Conservation (phyloP, 2,888 invertebrate species). For the Luffia ferchaultella region DNA sequence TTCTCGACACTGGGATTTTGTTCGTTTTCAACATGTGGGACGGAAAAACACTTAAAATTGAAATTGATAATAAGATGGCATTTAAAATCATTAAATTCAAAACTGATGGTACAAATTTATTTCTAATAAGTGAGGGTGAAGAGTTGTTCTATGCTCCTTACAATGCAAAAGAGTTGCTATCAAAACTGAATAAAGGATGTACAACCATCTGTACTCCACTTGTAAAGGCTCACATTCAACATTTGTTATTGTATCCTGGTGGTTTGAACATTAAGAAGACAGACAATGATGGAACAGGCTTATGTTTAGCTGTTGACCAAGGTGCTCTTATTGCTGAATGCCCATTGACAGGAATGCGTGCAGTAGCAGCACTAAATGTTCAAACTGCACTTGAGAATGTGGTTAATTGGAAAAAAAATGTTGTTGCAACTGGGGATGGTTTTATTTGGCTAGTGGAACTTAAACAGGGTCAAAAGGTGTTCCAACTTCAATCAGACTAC, state of each 20-base stretch:
- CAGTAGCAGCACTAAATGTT: constrained; percentile 20
- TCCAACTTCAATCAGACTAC: neutral
- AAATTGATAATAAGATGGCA: constrained; percentile 24
- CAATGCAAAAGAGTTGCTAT: constrained; percentile 22
- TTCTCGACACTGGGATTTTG: constrained; percentile 34
- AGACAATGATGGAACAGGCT: constrained; percentile 18
- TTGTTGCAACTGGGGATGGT: constrained; percentile 26
- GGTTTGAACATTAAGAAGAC: constrained; percentile 29
- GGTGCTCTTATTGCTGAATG: constrained; percentile 23
- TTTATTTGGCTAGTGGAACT: constrained; percentile 41
- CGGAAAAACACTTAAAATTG: constrained; percentile 24
- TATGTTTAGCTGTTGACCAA: constrained; percentile 1
- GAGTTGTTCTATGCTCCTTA: constrained; percentile 29
- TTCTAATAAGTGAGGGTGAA: constrained; percentile 40
- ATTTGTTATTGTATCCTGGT: constrained; percentile 15
- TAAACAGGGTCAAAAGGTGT: constrained; percentile 19
- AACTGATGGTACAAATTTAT: constrained; percentile 21
- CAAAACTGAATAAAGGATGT: constrained; percentile 28
- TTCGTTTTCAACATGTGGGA: constrained; percentile 27
- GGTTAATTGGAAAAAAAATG: constrained; percentile 31
- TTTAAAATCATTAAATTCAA: constrained; percentile 31
- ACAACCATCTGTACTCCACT: constrained; percentile 9
- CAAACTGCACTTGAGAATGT: constrained; percentile 21
- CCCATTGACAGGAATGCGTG: constrained; percentile 31
- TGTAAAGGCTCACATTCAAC: constrained; percentile 9